Evolutionary conservation across 2,113 vertebrate species (phyloP).

Genomic region (Cnemophilus loriae): DNA sequence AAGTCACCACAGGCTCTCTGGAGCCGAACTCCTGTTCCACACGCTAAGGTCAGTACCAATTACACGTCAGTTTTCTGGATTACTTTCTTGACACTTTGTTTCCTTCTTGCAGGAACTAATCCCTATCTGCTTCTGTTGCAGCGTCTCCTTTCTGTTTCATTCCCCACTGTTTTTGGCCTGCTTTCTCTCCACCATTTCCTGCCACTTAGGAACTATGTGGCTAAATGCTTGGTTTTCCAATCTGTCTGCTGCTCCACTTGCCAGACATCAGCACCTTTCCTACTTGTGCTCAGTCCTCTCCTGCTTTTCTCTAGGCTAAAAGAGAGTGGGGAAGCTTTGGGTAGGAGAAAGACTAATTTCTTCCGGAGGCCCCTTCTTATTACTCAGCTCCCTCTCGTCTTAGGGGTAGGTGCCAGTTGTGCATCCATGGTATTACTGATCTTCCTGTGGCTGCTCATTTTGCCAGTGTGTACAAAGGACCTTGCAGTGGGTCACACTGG

Average conservation of each 20-base stretch:
- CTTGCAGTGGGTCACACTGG: neutral
- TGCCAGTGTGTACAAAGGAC: neutral
- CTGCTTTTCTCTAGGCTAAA: neutral
- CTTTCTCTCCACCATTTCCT: accelerated
- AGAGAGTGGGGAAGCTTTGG: neutral
- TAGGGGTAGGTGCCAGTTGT: neutral
- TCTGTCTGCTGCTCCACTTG: neutral
- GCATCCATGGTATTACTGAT: neutral
- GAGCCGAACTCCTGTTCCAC: neutral
- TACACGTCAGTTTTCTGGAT: neutral
- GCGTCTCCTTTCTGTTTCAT: neutral
- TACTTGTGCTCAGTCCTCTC: neutral
- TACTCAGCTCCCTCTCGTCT: neutral
- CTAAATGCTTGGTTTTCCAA: neutral
- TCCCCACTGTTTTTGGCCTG: neutral
- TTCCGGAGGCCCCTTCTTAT: accelerated
- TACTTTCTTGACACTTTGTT: neutral
- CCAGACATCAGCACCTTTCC: neutral
- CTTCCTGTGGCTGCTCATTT: neutral
- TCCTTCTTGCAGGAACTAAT: neutral
- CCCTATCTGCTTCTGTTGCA: neutral
- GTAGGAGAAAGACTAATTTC: neutral
- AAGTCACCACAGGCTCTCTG: neutral
- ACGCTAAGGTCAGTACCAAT: neutral
- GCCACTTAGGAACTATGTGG: neutral